Percentiles rank a stretch among this genome's conserved stretches.
Evolutionary conservation across 2,888 invertebrate species (phyloP).

Genomic region (Eupeodes luniger): DNA sequence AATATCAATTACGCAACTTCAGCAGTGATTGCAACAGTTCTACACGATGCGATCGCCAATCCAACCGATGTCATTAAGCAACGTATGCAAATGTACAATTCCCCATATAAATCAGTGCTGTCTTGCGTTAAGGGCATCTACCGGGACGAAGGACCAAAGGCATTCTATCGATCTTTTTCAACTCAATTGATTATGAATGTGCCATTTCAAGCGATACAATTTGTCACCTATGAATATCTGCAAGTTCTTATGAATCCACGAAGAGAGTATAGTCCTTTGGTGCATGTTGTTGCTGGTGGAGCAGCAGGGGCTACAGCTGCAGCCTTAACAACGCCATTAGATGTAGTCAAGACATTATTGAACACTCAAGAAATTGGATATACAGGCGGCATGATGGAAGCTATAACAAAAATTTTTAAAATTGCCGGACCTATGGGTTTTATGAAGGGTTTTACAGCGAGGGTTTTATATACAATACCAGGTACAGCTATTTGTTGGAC

Average conservation of each 20-base stretch:
- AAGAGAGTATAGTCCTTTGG: constrained; percentile 93
- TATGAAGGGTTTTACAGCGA: constrained; percentile 93
- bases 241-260: constrained; percentile 89
- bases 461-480: constrained; percentile 98
- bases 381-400: constrained; percentile 91
- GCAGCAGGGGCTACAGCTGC: constrained; percentile 96
- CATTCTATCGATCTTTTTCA: constrained; percentile 96
- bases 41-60: constrained; percentile 99
- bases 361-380: constrained; percentile 93
- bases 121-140: constrained; percentile 93
- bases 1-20: constrained; percentile 92
- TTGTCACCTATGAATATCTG: constrained; percentile 94
- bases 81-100: constrained; percentile 98
- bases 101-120: constrained; percentile 94
- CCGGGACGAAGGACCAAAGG: constrained; percentile 91
- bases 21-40: constrained; percentile 94
- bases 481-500: constrained; percentile 99
- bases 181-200: constrained; percentile 98
- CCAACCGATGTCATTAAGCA: constrained; percentile 99
- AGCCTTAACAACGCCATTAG: constrained; percentile 96
- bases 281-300: constrained; percentile 94
- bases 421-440: constrained; percentile 93
- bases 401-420: constrained; percentile 86
- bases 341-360: constrained; percentile 97
- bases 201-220: constrained; percentile 98